A percentile compares a stretch with the other conserved stretches of the same genome.
Conservation (phyloP, 1,140 invertebrate genomes). For the Lysiphlebus fabarum region DNA sequence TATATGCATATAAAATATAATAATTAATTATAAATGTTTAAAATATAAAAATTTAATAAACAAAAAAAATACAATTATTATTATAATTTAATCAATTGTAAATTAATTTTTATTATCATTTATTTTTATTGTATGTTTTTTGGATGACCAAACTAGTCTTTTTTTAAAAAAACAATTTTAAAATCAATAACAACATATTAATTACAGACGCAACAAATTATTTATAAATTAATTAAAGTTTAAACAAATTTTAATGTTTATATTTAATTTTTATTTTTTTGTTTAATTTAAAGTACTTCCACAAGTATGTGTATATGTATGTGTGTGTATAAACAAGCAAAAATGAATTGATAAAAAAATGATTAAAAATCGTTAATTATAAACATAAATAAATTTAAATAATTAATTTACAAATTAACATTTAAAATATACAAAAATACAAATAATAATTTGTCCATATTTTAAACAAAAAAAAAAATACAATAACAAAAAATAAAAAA, state of each 20-base stretch:
- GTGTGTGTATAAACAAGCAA: neutral
- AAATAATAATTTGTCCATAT: constrained; percentile 40
- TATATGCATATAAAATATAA: constrained; percentile 9
- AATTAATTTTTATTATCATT: constrained; percentile 10
- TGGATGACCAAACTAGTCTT: constrained; percentile 29
- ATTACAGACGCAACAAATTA: constrained; percentile 3
- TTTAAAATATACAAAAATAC: constrained; percentile 19
- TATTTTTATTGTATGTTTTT: constrained; percentile 14
- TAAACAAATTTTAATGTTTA: constrained; percentile 21
- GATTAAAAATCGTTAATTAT: constrained; percentile 6
- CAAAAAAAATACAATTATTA: constrained; percentile 11
- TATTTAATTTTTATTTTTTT: constrained; percentile 34
- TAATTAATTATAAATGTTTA: constrained; percentile 12
- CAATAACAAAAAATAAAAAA: neutral
- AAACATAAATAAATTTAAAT: neutral
- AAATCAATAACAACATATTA: constrained; percentile 1
- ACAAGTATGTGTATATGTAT: neutral
- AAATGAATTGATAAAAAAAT: neutral
- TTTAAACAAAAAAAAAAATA: constrained; percentile 27
- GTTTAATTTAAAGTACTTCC: constrained; percentile 26
- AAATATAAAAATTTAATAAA: neutral
- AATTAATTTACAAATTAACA: neutral
- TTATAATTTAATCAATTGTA: neutral
- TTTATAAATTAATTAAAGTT: constrained; percentile 24
- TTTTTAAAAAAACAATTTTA: constrained; percentile 22